Percentiles rank a stretch among this genome's conserved stretches.
phyloP scores from a whole-genome alignment of 2,888 invertebrate genomes.

The Lycaena phlaeas region DNA sequence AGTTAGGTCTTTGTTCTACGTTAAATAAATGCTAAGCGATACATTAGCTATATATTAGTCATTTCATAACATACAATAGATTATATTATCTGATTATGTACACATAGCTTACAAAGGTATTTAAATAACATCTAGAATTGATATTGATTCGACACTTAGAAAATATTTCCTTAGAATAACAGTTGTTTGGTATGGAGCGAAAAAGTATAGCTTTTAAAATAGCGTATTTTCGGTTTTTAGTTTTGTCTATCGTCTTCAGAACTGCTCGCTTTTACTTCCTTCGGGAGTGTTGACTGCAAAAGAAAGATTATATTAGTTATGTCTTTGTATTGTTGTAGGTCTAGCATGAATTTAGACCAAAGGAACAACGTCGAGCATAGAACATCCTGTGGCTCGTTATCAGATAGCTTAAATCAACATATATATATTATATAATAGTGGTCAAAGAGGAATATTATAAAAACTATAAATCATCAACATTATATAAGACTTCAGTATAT shows the following conservation, averaged over 20 bases:
- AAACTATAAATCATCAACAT: too few relatives aligned
- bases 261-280: slow-evolving; percentile 57
- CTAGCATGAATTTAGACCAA: too few relatives aligned
- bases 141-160: slow-evolving; percentile 38
- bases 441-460: too few relatives aligned
- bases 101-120: slow-evolving; percentile 50
- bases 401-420: too few relatives aligned
- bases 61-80: slow-evolving; percentile 43
- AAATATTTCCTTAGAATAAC: slow-evolving; percentile 29
- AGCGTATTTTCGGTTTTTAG: slow-evolving; percentile 27
- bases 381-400: too few relatives aligned
- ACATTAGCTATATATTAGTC: slow-evolving; percentile 18
- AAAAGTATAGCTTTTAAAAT: slow-evolving; percentile 32
- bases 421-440: too few relatives aligned
- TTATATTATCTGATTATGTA: slow-evolving; percentile 50
- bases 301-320: slow-evolving; percentile 1
- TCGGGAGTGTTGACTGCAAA: slow-evolving; percentile 55
- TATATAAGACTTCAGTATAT: too few relatives aligned
- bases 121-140: slow-evolving; percentile 51
- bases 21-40: slow-evolving; percentile 10
- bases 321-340: too few relatives aligned
- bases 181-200: slow-evolving; percentile 39
- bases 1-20: slow-evolving; percentile 15
- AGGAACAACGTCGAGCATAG: too few relatives aligned
- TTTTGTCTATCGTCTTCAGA: slow-evolving; percentile 62